Percentiles rank a stretch among this genome's conserved stretches.
Conservation (phyloP, 1,140 invertebrate species). For the Campoletis sonorensis region DNA sequence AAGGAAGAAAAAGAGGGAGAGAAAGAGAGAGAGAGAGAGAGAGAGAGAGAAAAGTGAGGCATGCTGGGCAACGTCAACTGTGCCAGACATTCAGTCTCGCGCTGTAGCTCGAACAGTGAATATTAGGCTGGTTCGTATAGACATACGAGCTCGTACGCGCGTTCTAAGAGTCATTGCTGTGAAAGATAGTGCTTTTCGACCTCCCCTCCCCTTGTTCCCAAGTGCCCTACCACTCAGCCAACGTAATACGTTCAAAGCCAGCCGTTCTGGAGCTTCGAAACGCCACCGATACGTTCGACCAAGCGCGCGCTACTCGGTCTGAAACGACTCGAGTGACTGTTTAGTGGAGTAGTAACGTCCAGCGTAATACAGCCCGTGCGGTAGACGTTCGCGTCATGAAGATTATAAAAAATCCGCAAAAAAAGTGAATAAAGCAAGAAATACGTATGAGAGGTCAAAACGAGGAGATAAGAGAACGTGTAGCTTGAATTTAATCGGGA, state of each 20-base stretch:
- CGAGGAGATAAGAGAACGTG: background rate
- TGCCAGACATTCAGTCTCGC: slow-evolving; percentile 74
- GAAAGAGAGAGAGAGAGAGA: background rate
- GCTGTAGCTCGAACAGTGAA: slow-evolving; percentile 60
- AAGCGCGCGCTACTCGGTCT: background rate
- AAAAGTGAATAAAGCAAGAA: background rate
- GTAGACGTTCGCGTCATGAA: background rate
- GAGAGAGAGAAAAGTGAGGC: slow-evolving; percentile 5
- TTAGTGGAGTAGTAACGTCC: slow-evolving; percentile 4
- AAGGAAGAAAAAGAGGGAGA: slow-evolving; percentile 3
- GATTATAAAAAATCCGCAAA: background rate
- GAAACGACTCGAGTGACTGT: background rate
- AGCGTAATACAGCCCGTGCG: background rate
- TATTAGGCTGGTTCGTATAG: slow-evolving; percentile 5
- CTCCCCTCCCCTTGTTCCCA: background rate
- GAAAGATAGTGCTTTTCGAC: background rate
- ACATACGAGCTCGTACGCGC: background rate
- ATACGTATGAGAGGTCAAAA: background rate
- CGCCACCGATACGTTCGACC: background rate
- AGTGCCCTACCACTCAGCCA: background rate
- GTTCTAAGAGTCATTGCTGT: background rate
- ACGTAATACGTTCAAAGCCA: slow-evolving; percentile 1
- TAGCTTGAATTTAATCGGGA: too few relatives aligned
- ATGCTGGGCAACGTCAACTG: slow-evolving; percentile 34
- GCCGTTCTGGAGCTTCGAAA: background rate